Evolutionary conservation across 2,797 vertebrate genomes (phyloP).

Genomic region (Anableps anableps): DNA sequence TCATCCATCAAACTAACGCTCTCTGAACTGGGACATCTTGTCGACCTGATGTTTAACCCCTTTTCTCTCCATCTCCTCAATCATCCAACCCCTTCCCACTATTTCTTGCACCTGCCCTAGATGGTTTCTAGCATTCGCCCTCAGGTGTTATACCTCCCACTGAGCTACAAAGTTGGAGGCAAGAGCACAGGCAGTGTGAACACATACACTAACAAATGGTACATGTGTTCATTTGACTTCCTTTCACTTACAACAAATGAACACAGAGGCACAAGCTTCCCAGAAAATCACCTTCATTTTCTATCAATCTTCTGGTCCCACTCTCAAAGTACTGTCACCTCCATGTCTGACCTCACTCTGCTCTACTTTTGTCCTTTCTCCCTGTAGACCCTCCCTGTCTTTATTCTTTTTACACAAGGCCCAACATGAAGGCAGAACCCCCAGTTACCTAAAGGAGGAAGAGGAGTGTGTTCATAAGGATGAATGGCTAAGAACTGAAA

Average conservation of each 20-base stretch:
- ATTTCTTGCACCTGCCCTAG: slow-evolving; percentile 34
- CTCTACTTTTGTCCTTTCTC: slow-evolving; percentile 61
- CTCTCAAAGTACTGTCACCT: neutral
- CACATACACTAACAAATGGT: slow-evolving; percentile 12
- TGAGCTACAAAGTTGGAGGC: slow-evolving; percentile 44
- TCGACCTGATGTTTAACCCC: slow-evolving; percentile 76
- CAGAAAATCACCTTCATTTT: slow-evolving; percentile 62
- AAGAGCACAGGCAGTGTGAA: slow-evolving; percentile 18
- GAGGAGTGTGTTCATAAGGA: slow-evolving; percentile 47
- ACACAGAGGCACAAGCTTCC: slow-evolving; percentile 30
- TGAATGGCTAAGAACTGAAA: slow-evolving; percentile 52
- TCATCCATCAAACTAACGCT: slow-evolving; percentile 75
- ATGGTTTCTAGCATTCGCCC: slow-evolving; percentile 20
- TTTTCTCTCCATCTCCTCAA: slow-evolving; percentile 55
- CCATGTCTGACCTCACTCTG: slow-evolving; percentile 40
- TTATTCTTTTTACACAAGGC: slow-evolving; percentile 20
- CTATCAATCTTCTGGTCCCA: slow-evolving; percentile 60
- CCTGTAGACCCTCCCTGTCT: slow-evolving; percentile 28
- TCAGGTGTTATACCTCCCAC: slow-evolving; percentile 34
- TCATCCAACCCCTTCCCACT: slow-evolving; percentile 39
- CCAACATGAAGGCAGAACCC: slow-evolving; percentile 28
- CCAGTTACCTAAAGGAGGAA: slow-evolving; percentile 20
- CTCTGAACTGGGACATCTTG: slow-evolving; percentile 67
- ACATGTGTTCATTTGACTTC: slow-evolving; percentile 22
- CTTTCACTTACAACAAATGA: slow-evolving; percentile 17